phyloP scores from a whole-genome alignment of 92 coral and sea anemone genomes.

The Porites lobata region DNA sequence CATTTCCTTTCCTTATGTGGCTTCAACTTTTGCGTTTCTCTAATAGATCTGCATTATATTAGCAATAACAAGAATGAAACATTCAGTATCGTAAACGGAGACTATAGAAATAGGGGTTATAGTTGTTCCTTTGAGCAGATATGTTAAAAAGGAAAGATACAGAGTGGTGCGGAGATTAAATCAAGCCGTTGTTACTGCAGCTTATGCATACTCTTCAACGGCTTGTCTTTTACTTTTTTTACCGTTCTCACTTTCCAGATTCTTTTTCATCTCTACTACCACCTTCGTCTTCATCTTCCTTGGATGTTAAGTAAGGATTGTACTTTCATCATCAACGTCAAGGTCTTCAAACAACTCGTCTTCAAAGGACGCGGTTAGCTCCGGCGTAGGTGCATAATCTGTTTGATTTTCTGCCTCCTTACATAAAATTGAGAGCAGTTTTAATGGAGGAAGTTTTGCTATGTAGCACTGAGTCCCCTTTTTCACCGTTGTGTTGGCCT shows the following conservation, averaged over 20 bases:
- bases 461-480: constrained; percentile 26
- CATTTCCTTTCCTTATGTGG: constrained; percentile 30
- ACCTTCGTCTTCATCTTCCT: background rate
- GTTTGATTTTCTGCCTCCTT: background rate
- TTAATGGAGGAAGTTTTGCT: constrained; percentile 14
- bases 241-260: background rate
- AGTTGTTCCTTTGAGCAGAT: no score
- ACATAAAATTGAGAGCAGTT: background rate
- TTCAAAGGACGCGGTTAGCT: background rate
- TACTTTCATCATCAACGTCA: constrained; percentile 21
- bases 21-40: background rate
- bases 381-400: background rate
- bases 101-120: no score
- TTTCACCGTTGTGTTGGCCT: background rate
- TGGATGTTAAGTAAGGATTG: background rate
- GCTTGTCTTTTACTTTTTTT: background rate
- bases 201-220: no score
- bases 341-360: constrained; percentile 11
- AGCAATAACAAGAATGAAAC: no score
- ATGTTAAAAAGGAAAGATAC: no score
- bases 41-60: no score
- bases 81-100: no score
- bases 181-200: no score
- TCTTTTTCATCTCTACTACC: background rate
- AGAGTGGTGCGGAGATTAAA: no score